Percentiles rank a stretch among this genome's conserved stretches.
Evolutionary conservation across 2,888 invertebrate genomes (phyloP).

Genomic region (Oscheius myriophilus): DNA sequence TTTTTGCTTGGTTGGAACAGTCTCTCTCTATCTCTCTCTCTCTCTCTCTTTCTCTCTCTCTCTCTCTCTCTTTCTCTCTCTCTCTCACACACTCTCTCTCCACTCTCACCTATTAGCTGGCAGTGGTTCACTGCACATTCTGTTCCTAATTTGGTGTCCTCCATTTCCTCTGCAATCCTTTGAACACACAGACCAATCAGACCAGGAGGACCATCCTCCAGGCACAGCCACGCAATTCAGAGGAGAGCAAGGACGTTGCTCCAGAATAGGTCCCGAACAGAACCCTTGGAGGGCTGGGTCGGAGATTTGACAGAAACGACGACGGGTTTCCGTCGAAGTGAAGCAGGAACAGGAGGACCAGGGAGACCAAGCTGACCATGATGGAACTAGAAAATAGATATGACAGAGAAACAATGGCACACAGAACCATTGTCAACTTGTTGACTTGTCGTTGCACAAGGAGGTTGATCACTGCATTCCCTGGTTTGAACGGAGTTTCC

Average conservation of each 20-base stretch:
- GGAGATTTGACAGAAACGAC: slow-evolving; percentile 65
- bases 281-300: slow-evolving; percentile 67
- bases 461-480: slow-evolving; percentile 75
- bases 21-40: no score
- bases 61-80: not conserved
- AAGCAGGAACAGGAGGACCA: slow-evolving; percentile 69
- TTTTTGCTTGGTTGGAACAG: no score
- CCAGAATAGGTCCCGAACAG: slow-evolving; percentile 64
- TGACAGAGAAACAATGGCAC: slow-evolving; percentile 34
- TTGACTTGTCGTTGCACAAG: slow-evolving; percentile 62
- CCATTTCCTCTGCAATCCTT: slow-evolving; percentile 64
- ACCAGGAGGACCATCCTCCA: slow-evolving; percentile 69
- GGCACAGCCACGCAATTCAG: slow-evolving; percentile 43
- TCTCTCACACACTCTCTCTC: not conserved
- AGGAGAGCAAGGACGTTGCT: slow-evolving; percentile 56
- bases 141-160: slow-evolving; percentile 65
- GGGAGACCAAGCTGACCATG: slow-evolving; percentile 66
- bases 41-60: not conserved
- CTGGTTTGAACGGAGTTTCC: slow-evolving; percentile 70
- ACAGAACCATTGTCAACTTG: slow-evolving; percentile 42
- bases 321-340: slow-evolving; percentile 63
- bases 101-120: slow-evolving; percentile 58
- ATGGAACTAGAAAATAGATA: slow-evolving; percentile 37
- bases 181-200: slow-evolving; percentile 64
- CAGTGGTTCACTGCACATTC: slow-evolving; percentile 69